Base-by-base conservation (phyloP, 2,888 invertebrate genomes). In the Caenorhabditis wallacei region DNA sequence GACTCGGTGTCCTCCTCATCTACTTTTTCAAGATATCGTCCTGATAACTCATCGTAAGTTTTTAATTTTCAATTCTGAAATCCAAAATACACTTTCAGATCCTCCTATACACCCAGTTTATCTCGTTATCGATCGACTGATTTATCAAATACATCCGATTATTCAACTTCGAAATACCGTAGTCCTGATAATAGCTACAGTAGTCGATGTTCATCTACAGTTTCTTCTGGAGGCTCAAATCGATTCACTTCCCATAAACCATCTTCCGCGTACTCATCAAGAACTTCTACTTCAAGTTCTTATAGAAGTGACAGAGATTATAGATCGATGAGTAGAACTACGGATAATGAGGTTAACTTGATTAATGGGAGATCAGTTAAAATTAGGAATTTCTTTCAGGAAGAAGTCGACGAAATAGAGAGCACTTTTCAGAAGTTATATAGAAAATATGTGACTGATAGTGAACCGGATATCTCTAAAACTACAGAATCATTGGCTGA, bases 351-450 rank as follows among this genome's bases (percentile, higher is more conserved):
- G 68, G 72, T 72, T 1, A 51, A 54, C 43, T 10, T 22, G 3
- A 13, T 4, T 24, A 43, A 43, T 2, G 13, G 43, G 13, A n/a
- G n/a, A n/a, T n/a, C n/a, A n/a, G n/a, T n/a, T n/a, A n/a, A n/a
- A n/a, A n/a, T n/a, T n/a, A n/a, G n/a, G n/a, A n/a, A n/a, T n/a
- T 43, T 8, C 13, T 48, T 70, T 16, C 43, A 63, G 64, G 59
- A 72, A 61, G 69, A 82, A 7, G 84, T 76, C 3, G 86, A 86
- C 54, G 85, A 85, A 13, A 82, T 88, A 4, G 88, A 88, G 51
- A 61, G 56, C n/a, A 86, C 85, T 2, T 88, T 88, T 75, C 70
- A 82, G 18, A 84, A 82, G 56, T 75, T 86, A 10, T 88, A 86
- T 57, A 54, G 80, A 48, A 83, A 84, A 53, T 88, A 88, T 75